Conservation (phyloP, 2,888 invertebrate genomes). For the Ceratothoa steindachneri region DNA sequence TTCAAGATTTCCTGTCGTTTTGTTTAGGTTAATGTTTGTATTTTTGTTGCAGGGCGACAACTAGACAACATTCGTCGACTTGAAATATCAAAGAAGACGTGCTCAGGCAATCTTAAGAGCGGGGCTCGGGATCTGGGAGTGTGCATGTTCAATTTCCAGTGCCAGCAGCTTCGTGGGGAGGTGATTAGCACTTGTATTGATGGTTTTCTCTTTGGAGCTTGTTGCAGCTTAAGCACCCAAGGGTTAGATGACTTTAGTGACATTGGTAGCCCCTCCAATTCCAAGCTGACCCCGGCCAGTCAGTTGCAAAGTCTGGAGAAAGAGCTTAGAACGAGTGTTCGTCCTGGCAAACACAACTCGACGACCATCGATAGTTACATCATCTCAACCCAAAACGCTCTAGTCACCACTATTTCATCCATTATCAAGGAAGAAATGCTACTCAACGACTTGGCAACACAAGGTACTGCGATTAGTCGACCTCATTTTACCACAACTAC, state of each 20-base stretch:
- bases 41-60: neutral
- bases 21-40: too few species aligned
- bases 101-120: neutral
- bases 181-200: constrained; percentile 89
- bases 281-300: neutral
- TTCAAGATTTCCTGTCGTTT: neutral
- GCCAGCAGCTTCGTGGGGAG: constrained; percentile 70
- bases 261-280: constrained; percentile 35
- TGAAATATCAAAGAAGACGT: neutral
- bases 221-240: too few species aligned
- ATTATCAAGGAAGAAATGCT: neutral
- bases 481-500: too few species aligned
- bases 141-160: constrained; percentile 92
- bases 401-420: neutral
- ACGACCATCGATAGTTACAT: too few species aligned
- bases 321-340: too few species aligned
- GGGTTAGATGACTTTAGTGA: too few species aligned
- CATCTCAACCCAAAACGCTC: neutral
- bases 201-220: constrained; percentile 85
- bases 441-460: too few species aligned
- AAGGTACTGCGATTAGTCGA: too few species aligned
- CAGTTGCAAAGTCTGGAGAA: neutral
- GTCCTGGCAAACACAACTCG: too few species aligned
- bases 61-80: neutral
- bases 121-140: constrained; percentile 63